These are phyloP conservation scores for Reticulitermes speratus DNA, from an alignment of 1,140 invertebrate species.

Conservation along the genomic window DNA sequence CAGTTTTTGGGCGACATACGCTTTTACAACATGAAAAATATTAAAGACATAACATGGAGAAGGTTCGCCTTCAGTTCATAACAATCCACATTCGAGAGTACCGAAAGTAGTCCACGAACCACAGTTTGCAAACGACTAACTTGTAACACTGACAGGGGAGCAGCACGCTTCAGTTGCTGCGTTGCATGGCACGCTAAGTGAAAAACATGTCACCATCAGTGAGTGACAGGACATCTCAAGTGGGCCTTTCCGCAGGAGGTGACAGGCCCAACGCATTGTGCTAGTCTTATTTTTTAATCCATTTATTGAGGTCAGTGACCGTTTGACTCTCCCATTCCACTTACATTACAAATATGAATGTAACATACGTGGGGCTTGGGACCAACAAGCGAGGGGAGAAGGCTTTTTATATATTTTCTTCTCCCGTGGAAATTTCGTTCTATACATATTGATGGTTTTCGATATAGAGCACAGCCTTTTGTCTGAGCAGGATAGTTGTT, in stretches of 20 bases:
- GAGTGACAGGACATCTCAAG: neutral
- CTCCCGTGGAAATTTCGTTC: neutral
- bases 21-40: no score
- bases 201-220: neutral
- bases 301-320: slow-evolving; percentile 15
- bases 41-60: no score
- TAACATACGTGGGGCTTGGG: neutral
- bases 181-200: neutral
- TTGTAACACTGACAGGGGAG: neutral
- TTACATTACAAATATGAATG: slow-evolving; percentile 12
- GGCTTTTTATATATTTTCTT: slow-evolving; percentile 11
- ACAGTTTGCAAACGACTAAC: neutral
- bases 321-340: neutral
- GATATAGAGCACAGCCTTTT: neutral
- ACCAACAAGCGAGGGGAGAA: neutral
- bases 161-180: neutral
- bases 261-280: neutral
- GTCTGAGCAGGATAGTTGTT: neutral
- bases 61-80: no score
- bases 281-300: neutral
- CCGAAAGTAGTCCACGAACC: neutral
- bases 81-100: no score
- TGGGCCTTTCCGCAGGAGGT: neutral
- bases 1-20: no score
- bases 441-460: neutral